A percentile compares a stretch with the other conserved stretches of the same genome.
Conservation (phyloP, 2,113 vertebrate genomes). For the Macaca nemestrina region DNA sequence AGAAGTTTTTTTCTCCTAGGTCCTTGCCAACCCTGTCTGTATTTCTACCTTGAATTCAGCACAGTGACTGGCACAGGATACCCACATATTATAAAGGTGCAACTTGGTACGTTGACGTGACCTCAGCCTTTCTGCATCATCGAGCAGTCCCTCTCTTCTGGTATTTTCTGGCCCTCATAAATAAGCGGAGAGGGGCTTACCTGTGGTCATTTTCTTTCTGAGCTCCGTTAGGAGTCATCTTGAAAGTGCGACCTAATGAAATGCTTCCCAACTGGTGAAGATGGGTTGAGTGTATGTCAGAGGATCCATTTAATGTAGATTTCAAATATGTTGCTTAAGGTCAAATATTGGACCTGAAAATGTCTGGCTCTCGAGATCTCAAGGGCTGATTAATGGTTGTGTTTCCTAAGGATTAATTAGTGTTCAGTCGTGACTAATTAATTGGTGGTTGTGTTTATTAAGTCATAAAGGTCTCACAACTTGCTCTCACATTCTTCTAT, state of each 20-base stretch:
- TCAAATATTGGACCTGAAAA: constrained; percentile 18
- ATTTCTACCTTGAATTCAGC: background rate
- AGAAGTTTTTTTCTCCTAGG: background rate
- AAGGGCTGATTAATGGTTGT: background rate
- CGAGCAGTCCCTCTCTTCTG: background rate
- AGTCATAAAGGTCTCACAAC: background rate
- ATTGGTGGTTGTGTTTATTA: background rate
- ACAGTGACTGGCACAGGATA: background rate
- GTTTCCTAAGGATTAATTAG: background rate
- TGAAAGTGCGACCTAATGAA: background rate
- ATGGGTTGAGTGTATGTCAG: background rate
- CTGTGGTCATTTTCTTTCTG: background rate
- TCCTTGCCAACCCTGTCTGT: background rate
- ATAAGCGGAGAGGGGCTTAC: background rate
- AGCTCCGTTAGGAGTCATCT: background rate
- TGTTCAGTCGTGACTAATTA: background rate
- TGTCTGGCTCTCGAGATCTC: background rate
- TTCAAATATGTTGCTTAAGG: background rate
- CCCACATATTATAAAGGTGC: background rate
- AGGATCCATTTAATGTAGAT: background rate
- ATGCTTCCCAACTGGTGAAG: background rate
- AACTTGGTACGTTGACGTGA: background rate
- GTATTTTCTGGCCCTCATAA: background rate
- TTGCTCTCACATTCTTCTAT: background rate
- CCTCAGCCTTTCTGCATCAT: background rate